phyloP scores from a whole-genome alignment of 2,888 invertebrate species.

The Suillia variegata region DNA sequence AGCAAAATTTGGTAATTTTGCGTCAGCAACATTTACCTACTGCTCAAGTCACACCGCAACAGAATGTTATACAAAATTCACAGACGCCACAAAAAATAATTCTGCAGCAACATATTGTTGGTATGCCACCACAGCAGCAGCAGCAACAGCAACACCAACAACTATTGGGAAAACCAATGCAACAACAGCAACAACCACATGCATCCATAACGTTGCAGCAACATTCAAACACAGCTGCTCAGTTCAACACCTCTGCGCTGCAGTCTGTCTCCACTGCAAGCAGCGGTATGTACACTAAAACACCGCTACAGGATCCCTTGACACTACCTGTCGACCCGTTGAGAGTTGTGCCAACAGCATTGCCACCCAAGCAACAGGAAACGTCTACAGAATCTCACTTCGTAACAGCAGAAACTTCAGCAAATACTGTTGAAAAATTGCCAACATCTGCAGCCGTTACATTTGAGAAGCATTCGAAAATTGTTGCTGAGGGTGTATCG shows the following conservation, averaged over 20 bases:
- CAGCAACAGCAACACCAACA: constrained; percentile 43
- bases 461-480: not conserved
- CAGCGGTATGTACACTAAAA: not conserved
- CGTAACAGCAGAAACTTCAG: constrained; percentile 22
- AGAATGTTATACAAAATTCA: constrained; percentile 50
- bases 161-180: constrained; percentile 25
- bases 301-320: not conserved
- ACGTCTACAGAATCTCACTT: constrained; percentile 32
- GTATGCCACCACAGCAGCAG: constrained; percentile 20
- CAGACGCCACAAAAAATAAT: constrained; percentile 43
- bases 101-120: constrained; percentile 48
- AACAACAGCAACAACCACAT: constrained; percentile 22
- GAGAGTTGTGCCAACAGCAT: not conserved
- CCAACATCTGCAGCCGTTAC: not conserved
- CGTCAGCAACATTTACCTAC: constrained; percentile 30
- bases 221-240: constrained; percentile 16
- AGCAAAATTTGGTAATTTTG: constrained; percentile 29
- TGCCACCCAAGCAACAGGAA: not conserved
- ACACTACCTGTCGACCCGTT: not conserved
- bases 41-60: constrained; percentile 14
- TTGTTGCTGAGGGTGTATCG: constrained; percentile 38
- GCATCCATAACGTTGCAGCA: constrained; percentile 25
- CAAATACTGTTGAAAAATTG: not conserved
- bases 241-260: not conserved
- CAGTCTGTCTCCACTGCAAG: constrained; percentile 6